These are phyloP conservation scores for Murina feae DNA, from an alignment of 2,113 vertebrate genomes.

Conservation along the genomic window DNA sequence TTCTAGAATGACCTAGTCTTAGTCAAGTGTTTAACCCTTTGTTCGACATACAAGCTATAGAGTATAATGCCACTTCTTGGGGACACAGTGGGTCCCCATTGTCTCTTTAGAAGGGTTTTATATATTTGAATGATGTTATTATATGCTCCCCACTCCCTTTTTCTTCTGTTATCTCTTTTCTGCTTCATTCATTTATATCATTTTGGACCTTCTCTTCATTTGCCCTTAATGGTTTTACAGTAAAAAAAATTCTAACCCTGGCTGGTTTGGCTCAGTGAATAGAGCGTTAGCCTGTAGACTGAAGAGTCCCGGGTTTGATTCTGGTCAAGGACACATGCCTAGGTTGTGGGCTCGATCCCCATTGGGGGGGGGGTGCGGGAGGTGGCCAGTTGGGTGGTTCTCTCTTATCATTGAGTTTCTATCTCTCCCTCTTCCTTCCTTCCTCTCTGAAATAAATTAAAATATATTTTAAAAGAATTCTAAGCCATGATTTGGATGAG, in stretches of 20 bases:
- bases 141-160: neutral
- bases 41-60: neutral
- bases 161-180: neutral
- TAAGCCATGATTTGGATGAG: neutral
- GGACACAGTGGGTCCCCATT: neutral
- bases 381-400: too few species aligned
- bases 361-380: too few species aligned
- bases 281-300: too few species aligned
- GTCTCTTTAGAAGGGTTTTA: neutral
- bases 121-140: neutral
- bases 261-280: too few species aligned
- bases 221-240: neutral
- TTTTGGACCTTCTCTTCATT: neutral
- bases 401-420: too few species aligned
- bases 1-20: neutral
- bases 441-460: too few species aligned
- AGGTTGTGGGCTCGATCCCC: too few species aligned
- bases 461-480: neutral
- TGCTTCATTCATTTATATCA: neutral
- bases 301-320: too few species aligned
- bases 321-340: too few species aligned
- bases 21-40: conserved; percentile 9
- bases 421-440: too few species aligned
- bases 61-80: neutral
- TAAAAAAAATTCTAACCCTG: neutral